Base-by-base conservation (phyloP, 1,140 invertebrate genomes). In the Cydia pomonella region DNA sequence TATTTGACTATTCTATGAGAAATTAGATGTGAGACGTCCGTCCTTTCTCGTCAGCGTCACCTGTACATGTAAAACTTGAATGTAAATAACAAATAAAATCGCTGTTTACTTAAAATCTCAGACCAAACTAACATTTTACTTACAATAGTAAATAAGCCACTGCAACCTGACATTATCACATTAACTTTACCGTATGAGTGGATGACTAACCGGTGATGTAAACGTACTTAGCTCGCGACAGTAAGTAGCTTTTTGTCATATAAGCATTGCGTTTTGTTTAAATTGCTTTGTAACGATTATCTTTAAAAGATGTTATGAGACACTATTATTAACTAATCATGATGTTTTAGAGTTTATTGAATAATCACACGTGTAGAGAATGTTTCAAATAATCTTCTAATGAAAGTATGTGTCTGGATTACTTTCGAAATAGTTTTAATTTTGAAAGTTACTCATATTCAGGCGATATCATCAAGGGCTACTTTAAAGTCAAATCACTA, bases 151-250 rank as follows among this genome's bases (percentile, higher is more conserved):
- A 50, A 50, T 59, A 59, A 59, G 18, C 21, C 18, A 18, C 53
- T 59, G 53, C 12, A 59, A 59, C 53, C 53, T 6, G 21, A 21
- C 53, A 59, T 59, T 59, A 59, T 59, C 53, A 59, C 53, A 59
- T 59, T 59, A 59, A 59, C 21, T 59, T 59, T 18, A 53, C 21
- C n/a, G 50, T 21, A 59, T 59, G 53, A 59, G 53, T 23, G 18
- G 53, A 59, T 59, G 53, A 59, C 53, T 59, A 59, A 59, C 16
- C 1, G 53, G 12, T 59, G 21, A 59, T 59, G 53, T 59, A 59
- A 59, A 59, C 53, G 53, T 53, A 53, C 47, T 59, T 59, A 59
- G 7, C 53, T 50, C 53, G 53, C 18, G 53, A 59, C 50, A 18
- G 16, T 44, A 33, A 33, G 2, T 50, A 18, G 21, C 53, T 59